These are phyloP conservation scores for Artibeus lituratus DNA, from an alignment of 2,797 vertebrate species.

Conservation along the genomic window DNA sequence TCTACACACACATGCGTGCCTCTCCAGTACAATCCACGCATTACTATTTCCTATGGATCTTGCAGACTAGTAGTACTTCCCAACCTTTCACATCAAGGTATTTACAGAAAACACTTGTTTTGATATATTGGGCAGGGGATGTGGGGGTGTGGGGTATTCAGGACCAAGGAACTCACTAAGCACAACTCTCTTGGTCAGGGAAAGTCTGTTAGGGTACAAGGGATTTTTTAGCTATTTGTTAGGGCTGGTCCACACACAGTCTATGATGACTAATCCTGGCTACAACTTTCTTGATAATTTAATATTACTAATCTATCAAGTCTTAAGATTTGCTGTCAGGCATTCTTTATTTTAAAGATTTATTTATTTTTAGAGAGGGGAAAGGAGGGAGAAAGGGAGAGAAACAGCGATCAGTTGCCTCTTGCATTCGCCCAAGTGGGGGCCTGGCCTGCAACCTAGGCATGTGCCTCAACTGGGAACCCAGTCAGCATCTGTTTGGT, in stretches of 20 bases:
- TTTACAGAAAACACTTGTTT: neutral
- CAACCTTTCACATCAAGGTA: neutral
- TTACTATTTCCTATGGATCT: neutral
- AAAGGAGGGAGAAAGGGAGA: too few species aligned
- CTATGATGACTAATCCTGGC: neutral
- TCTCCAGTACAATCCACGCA: conserved; percentile 2
- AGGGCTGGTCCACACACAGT: neutral
- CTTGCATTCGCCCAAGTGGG: too few species aligned
- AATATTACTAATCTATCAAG: neutral
- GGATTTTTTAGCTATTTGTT: neutral
- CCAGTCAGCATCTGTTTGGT: too few species aligned
- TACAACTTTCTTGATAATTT: neutral
- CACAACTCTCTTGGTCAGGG: neutral
- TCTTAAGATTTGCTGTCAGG: neutral
- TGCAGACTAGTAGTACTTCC: neutral
- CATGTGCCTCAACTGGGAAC: too few species aligned
- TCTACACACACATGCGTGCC: neutral
- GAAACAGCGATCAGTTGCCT: too few species aligned
- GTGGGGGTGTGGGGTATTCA: neutral
- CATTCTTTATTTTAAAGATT: neutral
- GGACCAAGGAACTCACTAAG: neutral
- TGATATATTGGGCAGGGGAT: neutral
- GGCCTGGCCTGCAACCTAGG: too few species aligned
- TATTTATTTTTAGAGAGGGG: too few species aligned
- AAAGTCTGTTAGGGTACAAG: neutral